A percentile compares a stretch with the other conserved stretches of the same genome.
phyloP scores from a whole-genome alignment of 2,888 invertebrate genomes.

The Drosophila cognata region DNA sequence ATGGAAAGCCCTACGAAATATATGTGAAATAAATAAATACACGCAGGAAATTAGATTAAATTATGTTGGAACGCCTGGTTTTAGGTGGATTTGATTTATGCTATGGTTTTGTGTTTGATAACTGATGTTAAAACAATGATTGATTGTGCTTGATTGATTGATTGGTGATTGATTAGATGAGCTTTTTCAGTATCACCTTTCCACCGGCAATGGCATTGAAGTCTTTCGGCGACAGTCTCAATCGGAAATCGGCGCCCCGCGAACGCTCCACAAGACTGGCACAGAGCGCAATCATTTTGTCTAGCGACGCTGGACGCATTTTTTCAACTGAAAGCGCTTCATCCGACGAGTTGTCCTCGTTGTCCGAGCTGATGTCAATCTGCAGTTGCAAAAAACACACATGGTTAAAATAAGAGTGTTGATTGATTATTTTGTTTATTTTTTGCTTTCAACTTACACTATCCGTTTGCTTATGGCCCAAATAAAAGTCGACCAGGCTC shows the following conservation, averaged over 20 bases:
- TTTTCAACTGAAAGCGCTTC: constrained; percentile 88
- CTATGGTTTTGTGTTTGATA: constrained; percentile 32
- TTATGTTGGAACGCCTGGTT: constrained; percentile 16
- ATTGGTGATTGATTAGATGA: constrained; percentile 38
- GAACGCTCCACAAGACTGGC: constrained; percentile 95
- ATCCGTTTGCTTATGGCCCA: constrained; percentile 92
- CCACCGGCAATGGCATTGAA: constrained; percentile 93
- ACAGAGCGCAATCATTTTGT: constrained; percentile 97
- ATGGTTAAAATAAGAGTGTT: background rate
- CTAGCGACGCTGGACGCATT: constrained; percentile 94
- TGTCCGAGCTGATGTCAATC: constrained; percentile 85
- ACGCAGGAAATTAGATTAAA: constrained; percentile 25
- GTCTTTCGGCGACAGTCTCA: constrained; percentile 92
- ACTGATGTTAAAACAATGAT: constrained; percentile 19
- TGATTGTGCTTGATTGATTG: constrained; percentile 27
- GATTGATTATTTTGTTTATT: background rate
- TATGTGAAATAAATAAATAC: constrained; percentile 36
- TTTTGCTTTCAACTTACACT: constrained; percentile 86
- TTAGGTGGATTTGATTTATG: constrained; percentile 8
- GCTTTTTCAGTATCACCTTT: constrained; percentile 87
- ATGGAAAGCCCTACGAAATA: constrained; percentile 92
- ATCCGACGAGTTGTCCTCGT: constrained; percentile 86
- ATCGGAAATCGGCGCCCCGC: constrained; percentile 90
- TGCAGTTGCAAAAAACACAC: constrained; percentile 39
- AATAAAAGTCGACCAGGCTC: constrained; percentile 95